Evolutionary conservation across 2,113 vertebrate genomes (phyloP).

Genomic region (Crocuta crocuta): DNA sequence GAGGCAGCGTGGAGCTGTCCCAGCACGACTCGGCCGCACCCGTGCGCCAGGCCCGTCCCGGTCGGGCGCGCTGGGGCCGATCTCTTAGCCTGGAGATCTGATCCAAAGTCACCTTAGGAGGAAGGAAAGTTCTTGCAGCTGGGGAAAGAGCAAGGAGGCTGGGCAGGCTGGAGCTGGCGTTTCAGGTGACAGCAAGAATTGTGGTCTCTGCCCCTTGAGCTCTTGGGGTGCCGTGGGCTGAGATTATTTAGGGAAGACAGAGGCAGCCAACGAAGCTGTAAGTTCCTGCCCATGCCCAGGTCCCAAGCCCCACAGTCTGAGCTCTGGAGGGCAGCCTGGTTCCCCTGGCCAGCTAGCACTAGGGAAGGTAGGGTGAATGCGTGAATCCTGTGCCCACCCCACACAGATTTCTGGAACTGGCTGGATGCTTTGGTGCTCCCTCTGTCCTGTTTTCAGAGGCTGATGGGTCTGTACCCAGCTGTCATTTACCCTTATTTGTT

Average conservation of each 20-base stretch:
- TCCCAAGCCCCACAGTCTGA: neutral
- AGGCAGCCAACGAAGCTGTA: neutral
- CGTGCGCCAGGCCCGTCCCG: neutral
- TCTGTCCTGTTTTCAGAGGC: neutral
- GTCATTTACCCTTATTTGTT: neutral
- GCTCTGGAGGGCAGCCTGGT: neutral
- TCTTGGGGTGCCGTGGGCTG: neutral
- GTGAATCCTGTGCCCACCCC: neutral
- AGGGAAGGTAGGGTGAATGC: neutral
- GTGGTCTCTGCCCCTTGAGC: neutral
- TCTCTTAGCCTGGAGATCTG: neutral
- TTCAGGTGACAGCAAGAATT: neutral
- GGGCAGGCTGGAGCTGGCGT: neutral
- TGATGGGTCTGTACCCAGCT: neutral
- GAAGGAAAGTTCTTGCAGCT: slow-evolving; percentile 10
- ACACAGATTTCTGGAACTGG: neutral
- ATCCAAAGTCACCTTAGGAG: neutral
- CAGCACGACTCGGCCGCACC: slow-evolving; percentile 65
- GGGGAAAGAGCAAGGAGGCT: neutral
- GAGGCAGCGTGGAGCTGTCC: slow-evolving; percentile 67
- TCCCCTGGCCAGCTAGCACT: neutral
- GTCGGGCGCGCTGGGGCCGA: slow-evolving; percentile 44
- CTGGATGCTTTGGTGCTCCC: neutral
- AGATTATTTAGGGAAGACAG: neutral
- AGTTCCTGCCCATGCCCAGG: neutral